Conservation (phyloP, 2,888 invertebrate species). For the Himalopsyche anomala region DNA sequence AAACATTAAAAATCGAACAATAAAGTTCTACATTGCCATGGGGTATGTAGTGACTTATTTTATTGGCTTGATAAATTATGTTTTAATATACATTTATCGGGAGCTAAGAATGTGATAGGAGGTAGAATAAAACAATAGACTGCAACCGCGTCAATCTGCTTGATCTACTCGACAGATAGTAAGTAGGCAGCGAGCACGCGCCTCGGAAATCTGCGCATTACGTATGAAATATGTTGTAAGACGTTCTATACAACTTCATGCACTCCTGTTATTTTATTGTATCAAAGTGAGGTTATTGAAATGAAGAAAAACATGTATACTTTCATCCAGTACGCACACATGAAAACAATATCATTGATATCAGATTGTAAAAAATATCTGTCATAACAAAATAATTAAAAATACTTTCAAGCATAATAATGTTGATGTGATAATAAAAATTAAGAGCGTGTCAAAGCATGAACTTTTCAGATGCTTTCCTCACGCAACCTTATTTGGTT, state of each 20-base stretch:
- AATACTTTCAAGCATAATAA: no score
- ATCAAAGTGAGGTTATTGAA: not conserved
- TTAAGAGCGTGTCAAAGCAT: no score
- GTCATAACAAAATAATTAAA: no score
- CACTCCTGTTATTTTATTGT: conserved; percentile 34
- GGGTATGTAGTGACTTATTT: conserved; percentile 57
- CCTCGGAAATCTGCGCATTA: conserved; percentile 53
- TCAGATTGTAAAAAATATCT: no score
- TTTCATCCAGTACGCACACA: not conserved
- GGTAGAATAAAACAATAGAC: conserved; percentile 62
- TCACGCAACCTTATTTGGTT: not conserved
- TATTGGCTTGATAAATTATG: conserved; percentile 64
- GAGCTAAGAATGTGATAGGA: conserved; percentile 64
- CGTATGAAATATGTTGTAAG: conserved; percentile 48
- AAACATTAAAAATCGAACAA: not conserved
- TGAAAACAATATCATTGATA: no score
- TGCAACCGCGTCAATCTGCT: conserved; percentile 61
- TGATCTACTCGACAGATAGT: conserved; percentile 54
- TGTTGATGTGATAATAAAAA: no score
- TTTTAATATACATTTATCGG: conserved; percentile 64
- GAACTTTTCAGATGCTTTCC: not conserved
- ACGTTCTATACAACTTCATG: conserved; percentile 5
- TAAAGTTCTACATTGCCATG: not conserved
- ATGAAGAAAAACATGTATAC: not conserved
- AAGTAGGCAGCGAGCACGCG: conserved; percentile 53